Base-by-base conservation (phyloP, 53 echinoderm and acorn worm species). In the Holothuria scabra region DNA sequence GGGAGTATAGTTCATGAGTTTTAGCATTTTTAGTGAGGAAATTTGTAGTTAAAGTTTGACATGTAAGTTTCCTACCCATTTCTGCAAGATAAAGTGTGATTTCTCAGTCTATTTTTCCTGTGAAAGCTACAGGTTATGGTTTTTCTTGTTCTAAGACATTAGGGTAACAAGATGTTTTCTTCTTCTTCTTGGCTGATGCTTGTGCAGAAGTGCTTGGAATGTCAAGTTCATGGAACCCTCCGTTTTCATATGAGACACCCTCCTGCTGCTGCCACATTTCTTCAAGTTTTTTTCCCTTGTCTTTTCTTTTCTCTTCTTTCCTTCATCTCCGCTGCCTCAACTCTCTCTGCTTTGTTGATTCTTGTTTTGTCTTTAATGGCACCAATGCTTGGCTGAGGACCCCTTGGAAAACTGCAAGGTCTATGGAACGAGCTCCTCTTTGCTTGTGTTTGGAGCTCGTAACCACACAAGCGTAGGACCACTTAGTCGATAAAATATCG, bases 281-380 rank as follows among this genome's bases (percentile, higher is more conserved):
- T 33, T 69, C 70, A 34, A 34, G n/a, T 19, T 76, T 48, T 48
- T 46, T 76, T 48, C 23, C 60, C 22, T 37, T 59, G 60, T 80
- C 59, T 18, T 29, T 49, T 59, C 81, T 60, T 59, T 60, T 57
- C 60, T 80, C 81, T 80, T 80, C 81, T 80, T 59, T 29, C 33
- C 61, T 80, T 59, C 57, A 52, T 59, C 31, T 60, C 81, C 32
- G 21, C 32, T n/a, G 38, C 61, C 61, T 59, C 60, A 28, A 28
- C 61, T 59, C 5, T 24, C 30, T 31, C 31, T 80, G 33, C 60
- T 80, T 29, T 60, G 59, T 56, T 60, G 18, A 52, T 34, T 32
- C 59, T 59, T 59, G 22, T 80, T 31, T 31, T 60, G 22, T 80
- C 61, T 80, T 59, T 12, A 44, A 21, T 59, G 57, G 33, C 60